These are phyloP conservation scores for Microcebus lehilahytsara DNA, from an alignment of 2,113 vertebrate genomes.

Conservation along the genomic window DNA sequence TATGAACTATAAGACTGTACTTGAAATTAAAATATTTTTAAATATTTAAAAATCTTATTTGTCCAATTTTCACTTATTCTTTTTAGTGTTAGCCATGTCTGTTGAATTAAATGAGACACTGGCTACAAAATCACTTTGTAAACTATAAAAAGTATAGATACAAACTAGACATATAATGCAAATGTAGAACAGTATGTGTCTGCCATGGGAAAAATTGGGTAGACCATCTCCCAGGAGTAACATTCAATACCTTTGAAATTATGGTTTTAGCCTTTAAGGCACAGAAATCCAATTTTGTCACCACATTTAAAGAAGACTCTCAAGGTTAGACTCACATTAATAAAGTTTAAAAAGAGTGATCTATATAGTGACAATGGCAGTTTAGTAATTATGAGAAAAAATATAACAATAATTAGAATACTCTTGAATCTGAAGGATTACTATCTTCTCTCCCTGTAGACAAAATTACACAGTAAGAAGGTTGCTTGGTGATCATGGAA, in stretches of 20 bases:
- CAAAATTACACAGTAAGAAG: conserved; percentile 19
- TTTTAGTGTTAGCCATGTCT: neutral
- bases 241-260: neutral
- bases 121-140: neutral
- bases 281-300: conserved; percentile 5
- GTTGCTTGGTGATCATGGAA: neutral
- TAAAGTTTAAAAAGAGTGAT: conserved; percentile 1
- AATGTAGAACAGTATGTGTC: neutral
- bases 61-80: neutral
- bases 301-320: neutral
- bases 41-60: conserved; percentile 39
- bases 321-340: neutral
- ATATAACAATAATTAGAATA: neutral
- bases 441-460: neutral
- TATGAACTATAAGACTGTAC: neutral
- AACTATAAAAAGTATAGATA: neutral
- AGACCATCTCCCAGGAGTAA: neutral
- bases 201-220: neutral
- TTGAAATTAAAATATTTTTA: conserved; percentile 31
- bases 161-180: conserved; percentile 20
- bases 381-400: conserved; percentile 8
- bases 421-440: neutral
- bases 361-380: conserved; percentile 37
- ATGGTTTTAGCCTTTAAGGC: neutral
- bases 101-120: neutral